These are phyloP conservation scores for Steinernema scapterisci DNA, from an alignment of 2,888 invertebrate species.

Conservation along the genomic window DNA sequence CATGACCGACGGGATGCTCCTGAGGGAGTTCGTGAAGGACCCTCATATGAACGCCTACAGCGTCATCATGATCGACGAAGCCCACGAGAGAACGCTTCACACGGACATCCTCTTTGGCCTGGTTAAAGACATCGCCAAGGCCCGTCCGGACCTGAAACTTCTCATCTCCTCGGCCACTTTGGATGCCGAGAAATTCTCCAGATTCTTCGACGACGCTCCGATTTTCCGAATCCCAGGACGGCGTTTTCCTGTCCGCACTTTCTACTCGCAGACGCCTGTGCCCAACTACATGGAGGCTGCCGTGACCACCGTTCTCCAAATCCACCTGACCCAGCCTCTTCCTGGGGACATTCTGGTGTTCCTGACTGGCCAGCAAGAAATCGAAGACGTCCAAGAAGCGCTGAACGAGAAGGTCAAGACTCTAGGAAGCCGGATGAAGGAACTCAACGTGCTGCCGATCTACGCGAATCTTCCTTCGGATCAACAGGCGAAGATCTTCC, in stretches of 20 bases:
- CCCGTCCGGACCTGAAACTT: slow-evolving; percentile 54
- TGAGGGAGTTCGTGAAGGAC: slow-evolving; percentile 91
- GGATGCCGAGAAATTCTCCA: slow-evolving; percentile 46
- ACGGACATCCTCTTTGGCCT: slow-evolving; percentile 92
- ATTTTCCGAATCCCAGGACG: too few relatives aligned
- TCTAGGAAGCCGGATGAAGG: too few relatives aligned
- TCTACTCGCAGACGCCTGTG: slow-evolving; percentile 73
- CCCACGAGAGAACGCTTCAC: slow-evolving; percentile 87
- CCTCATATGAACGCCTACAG: slow-evolving; percentile 84
- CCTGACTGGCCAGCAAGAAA: slow-evolving; percentile 66
- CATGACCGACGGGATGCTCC: slow-evolving; percentile 88
- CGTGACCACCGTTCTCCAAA: slow-evolving; percentile 84
- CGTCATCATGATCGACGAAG: slow-evolving; percentile 69
- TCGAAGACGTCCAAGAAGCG: too few relatives aligned
- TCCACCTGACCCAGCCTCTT: slow-evolving; percentile 75
- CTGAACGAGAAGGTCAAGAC: too few relatives aligned
- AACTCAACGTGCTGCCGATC: too few relatives aligned
- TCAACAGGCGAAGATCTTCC: too few relatives aligned
- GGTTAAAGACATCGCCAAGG: slow-evolving; percentile 76
- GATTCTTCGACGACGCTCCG: slow-evolving; percentile 44
- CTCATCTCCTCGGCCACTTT: slow-evolving; percentile 75
- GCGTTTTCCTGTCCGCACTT: too few relatives aligned
- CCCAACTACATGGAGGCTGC: slow-evolving; percentile 86
- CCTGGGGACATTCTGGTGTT: slow-evolving; percentile 83
- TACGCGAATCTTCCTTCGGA: too few relatives aligned